phyloP scores from a whole-genome alignment of 1,140 invertebrate genomes.

The Drosophila suzukii region DNA sequence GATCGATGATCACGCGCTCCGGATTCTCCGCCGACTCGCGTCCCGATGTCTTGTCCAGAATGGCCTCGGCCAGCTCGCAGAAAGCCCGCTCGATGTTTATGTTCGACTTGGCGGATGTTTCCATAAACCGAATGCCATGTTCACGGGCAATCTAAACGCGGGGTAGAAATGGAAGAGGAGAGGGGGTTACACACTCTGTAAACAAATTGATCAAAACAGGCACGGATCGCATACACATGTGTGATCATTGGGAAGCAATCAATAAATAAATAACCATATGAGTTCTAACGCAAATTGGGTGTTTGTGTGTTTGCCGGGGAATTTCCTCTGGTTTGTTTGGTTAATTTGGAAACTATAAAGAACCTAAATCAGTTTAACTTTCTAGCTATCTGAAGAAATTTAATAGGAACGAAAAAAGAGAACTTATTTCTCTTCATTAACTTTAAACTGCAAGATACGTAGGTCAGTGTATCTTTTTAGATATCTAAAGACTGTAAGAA shows the following conservation, averaged over 20 bases:
- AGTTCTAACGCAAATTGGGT: background rate
- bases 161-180: background rate
- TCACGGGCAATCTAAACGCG: conserved; percentile 95
- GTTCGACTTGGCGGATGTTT: conserved; percentile 99
- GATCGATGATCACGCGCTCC: conserved; percentile 88
- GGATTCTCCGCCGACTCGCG: conserved; percentile 88
- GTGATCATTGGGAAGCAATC: conserved; percentile 14
- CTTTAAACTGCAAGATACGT: too few species aligned
- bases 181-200: conserved; percentile 11
- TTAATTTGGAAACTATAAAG: background rate
- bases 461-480: too few species aligned
- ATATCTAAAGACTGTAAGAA: too few species aligned
- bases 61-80: conserved; percentile 98
- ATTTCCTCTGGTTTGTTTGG: background rate
- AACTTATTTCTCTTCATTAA: too few species aligned
- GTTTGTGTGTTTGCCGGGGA: background rate
- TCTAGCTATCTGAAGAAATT: too few species aligned
- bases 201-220: conserved; percentile 27
- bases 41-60: conserved; percentile 93
- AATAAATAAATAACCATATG: conserved; percentile 1
- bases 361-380: background rate
- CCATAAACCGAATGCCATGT: conserved; percentile 98
- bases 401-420: too few species aligned
- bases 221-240: background rate
- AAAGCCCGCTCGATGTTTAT: conserved; percentile 99